Evolutionary conservation across 2,888 invertebrate genomes (phyloP).

Genomic region (Orchesellides sinensis): DNA sequence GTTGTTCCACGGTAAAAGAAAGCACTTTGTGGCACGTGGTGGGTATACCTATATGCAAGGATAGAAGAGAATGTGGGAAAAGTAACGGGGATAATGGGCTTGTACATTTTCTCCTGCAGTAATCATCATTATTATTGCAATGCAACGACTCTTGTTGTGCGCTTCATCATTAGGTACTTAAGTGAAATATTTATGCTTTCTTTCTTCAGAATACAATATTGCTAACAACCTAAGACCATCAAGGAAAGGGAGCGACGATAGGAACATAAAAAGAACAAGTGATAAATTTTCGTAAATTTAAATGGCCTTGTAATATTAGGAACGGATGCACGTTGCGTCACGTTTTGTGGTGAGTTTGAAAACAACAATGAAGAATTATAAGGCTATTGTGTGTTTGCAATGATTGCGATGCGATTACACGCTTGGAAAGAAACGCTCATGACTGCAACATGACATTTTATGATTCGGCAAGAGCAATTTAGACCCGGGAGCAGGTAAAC

Average conservation of each 20-base stretch:
- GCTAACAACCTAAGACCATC: not conserved
- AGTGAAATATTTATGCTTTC: conserved; percentile 58
- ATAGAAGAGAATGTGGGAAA: conserved; percentile 13
- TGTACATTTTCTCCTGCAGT: conserved; percentile 44
- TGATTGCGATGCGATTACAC: no score
- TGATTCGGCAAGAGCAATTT: no score
- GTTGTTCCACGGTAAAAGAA: not conserved
- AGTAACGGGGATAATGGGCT: conserved; percentile 34
- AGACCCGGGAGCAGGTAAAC: no score
- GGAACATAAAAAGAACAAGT: not conserved
- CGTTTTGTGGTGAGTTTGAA: no score
- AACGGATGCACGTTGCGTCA: no score
- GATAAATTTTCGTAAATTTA: conserved; percentile 26
- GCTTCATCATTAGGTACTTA: conserved; percentile 50
- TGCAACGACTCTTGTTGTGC: conserved; percentile 33
- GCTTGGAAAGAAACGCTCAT: no score
- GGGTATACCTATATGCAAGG: not conserved
- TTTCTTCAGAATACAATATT: not conserved
- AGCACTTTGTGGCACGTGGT: conserved; percentile 24
- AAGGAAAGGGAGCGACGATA: not conserved
- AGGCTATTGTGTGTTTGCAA: no score
- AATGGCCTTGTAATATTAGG: not conserved
- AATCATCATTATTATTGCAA: conserved; percentile 54
- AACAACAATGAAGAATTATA: no score
- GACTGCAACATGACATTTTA: no score